Evolutionary conservation across 1,140 invertebrate species (phyloP), one percentile per base, ranked within the genome.

Genomic region (Samia ricini): DNA sequence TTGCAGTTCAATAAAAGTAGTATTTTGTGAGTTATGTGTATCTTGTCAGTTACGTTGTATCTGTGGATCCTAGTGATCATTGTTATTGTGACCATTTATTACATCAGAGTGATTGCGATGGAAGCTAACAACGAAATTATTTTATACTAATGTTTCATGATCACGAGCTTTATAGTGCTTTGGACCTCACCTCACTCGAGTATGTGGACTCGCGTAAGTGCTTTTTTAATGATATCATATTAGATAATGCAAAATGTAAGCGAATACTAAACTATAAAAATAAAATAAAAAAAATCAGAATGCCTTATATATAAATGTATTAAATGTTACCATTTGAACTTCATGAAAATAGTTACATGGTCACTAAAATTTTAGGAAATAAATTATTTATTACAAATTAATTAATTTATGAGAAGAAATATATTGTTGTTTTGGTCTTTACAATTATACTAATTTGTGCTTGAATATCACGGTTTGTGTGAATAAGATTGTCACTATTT

Each of bases 1-100:
- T 60, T 65, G n/a, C 21, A 22, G 51, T 20, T 52, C 51, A 21
- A 52, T 52, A 52, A 12, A 52, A 18, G 33, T 42, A 29, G 12
- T 42, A 42, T 42, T 42, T 42, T 12, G 33, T 42, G 26, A 29
- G 4, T 29, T 29, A 29, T 29, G 26, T 29, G 10, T 29, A 29
- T 29, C 6, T 5, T 29, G 33, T 15, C 33, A 1, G 15, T 42
- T 15, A 15, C 4, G 33, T 42, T 42, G 33, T 42, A 1, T 42
- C 33, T 3, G 33, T 15, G 7, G 1, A 10, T 10, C 2, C 33
- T 36, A 10, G 33, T 36, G 33, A n/a, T n/a, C n/a, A n/a, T n/a
- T n/a, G n/a, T n/a, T n/a, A n/a, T 42, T 42, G 12, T 42, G 0
- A 15, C n/a, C 12, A 42, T 15, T 42, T 12, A 15, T 42, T 42